Evolutionary conservation across 2,888 invertebrate genomes (phyloP), one percentile per base, ranked within the genome.

Genomic region (Sacculina carcini): DNA sequence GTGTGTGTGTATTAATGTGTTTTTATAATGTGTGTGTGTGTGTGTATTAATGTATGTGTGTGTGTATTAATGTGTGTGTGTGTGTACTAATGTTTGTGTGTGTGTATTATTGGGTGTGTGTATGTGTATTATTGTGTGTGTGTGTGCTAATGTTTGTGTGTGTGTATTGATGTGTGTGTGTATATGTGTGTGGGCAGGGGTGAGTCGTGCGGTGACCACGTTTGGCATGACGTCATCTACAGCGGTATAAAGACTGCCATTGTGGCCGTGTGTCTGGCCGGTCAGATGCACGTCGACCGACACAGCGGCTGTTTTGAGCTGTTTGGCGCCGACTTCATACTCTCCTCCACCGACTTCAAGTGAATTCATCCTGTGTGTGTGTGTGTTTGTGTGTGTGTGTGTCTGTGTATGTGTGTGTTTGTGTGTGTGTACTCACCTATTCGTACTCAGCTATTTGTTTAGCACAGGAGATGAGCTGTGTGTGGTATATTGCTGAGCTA

Each of bases 241-340:
- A 79, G 82, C 5, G 81, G 79, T 50, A 85, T 90, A 79, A 78
- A 76, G 58, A 76, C 80, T 60, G 78, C 79, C 38, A 76, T 90
- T 28, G 72, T 79, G 14, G 77, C 79, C n/a, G 75, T 82, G 23
- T 73, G 87, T 65, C 66, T 87, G 51, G 76, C 79, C 1, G 52
- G 54, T 2, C 57, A 56, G 40, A 59, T 44, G 77, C 80, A 76
- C 56, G 71, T 80, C 58, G 72, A 75, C 34, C 66, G 72, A 21
- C 69, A 75, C 54, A 73, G 74, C 60, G 80, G 81, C 60, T 77
- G 79, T 52, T 90, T 87, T 65, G 89, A 90, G 64, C 63, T 87
- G 34, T 89, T 84, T 62, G 90, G 89, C 6, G 87, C 87, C 50
- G 90, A 92, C 67, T 90, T 90, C 63, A 79, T 90, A 71, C 64